These are phyloP conservation scores for Abrostola tripartita DNA, from an alignment of 2,888 invertebrate genomes.

Conservation along the genomic window DNA sequence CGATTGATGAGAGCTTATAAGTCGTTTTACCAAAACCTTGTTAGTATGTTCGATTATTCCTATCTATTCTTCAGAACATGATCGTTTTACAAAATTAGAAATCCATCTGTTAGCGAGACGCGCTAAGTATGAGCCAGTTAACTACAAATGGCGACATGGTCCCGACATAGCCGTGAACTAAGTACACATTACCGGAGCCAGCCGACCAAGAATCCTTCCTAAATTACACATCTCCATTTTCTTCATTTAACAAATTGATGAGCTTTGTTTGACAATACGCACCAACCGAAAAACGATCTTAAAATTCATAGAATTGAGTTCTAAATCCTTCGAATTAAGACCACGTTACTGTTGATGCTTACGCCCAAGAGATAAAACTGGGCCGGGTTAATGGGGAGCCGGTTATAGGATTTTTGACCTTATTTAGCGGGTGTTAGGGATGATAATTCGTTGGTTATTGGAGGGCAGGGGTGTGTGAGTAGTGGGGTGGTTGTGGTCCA, in stretches of 20 bases:
- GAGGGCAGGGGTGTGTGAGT: slow-evolving; percentile 55
- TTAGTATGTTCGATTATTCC: no score
- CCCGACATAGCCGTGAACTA: slow-evolving; percentile 48
- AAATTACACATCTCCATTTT: slow-evolving; percentile 85
- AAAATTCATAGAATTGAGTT: slow-evolving; percentile 61
- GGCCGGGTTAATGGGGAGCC: slow-evolving; percentile 70
- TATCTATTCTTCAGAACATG: background rate
- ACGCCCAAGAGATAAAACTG: slow-evolving; percentile 86
- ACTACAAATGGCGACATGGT: slow-evolving; percentile 26
- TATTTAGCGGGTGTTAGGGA: slow-evolving; percentile 74
- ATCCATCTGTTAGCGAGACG: slow-evolving; percentile 5
- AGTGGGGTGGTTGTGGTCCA: slow-evolving; percentile 79
- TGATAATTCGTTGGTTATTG: slow-evolving; percentile 70
- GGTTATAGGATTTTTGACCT: slow-evolving; percentile 79
- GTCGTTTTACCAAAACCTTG: no score
- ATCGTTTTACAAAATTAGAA: background rate
- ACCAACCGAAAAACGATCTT: slow-evolving; percentile 63
- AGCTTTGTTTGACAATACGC: slow-evolving; percentile 66
- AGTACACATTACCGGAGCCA: slow-evolving; percentile 66
- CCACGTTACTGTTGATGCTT: slow-evolving; percentile 65
- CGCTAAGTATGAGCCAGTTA: slow-evolving; percentile 23
- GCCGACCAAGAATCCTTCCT: slow-evolving; percentile 72
- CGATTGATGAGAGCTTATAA: no score
- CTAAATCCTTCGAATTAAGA: slow-evolving; percentile 65
- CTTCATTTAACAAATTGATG: slow-evolving; percentile 88